These are phyloP conservation scores for Timema podura DNA, from an alignment of 2,888 invertebrate genomes.

Conservation along the genomic window DNA sequence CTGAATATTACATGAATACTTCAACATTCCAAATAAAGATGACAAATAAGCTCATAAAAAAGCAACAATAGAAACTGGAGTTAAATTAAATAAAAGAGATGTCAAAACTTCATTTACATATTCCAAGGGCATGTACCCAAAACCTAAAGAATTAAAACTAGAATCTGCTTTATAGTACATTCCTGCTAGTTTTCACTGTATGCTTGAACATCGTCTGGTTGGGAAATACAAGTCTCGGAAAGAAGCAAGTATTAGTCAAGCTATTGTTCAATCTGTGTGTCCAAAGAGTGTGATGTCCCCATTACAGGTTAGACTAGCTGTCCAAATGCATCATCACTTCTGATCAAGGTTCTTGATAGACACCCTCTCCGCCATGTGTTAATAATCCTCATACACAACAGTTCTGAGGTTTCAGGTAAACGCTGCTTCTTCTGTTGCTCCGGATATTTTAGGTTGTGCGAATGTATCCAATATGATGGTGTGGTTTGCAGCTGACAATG, in stretches of 20 bases:
- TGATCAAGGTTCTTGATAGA: slow-evolving; percentile 9
- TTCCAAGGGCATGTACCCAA: neutral
- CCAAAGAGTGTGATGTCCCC: neutral
- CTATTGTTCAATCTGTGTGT: neutral
- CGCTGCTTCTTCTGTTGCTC: neutral
- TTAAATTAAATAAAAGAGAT: neutral
- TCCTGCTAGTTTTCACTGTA: neutral
- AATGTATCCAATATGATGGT: neutral
- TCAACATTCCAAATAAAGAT: neutral
- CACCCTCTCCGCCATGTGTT: neutral
- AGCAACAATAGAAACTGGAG: neutral
- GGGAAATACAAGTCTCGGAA: neutral
- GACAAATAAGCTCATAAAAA: neutral
- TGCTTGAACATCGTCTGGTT: neutral
- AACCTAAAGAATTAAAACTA: neutral
- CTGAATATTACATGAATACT: neutral
- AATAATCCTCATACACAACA: neutral
- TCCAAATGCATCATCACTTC: slow-evolving; percentile 8
- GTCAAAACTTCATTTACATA: neutral
- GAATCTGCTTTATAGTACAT: neutral
- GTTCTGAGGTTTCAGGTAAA: neutral
- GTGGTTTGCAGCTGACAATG: slow-evolving; percentile 12
- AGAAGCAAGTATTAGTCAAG: neutral
- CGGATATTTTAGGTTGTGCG: neutral
- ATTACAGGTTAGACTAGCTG: neutral